Evolutionary conservation across 1,140 invertebrate species (phyloP).

Genomic region (Brachionus koreanus): DNA sequence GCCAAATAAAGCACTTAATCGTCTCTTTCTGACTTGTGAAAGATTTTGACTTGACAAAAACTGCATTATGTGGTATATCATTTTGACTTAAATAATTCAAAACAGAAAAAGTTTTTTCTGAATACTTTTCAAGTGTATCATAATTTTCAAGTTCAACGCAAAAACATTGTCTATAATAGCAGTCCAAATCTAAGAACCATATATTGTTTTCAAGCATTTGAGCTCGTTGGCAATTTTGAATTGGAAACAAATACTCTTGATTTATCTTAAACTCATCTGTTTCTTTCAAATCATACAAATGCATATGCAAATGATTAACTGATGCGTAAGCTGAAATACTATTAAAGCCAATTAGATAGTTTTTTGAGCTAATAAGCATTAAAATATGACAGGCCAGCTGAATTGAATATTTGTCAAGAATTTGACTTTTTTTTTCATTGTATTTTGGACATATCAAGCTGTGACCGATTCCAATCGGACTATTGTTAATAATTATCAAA

Average conservation of each 20-base stretch:
- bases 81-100: not conserved
- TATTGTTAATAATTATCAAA: conserved; percentile 27
- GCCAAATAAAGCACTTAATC: not conserved
- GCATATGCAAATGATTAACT: conserved; percentile 27
- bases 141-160: not conserved
- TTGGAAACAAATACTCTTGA: conserved; percentile 8
- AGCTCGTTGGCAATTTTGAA: conserved; percentile 7
- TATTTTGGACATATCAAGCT: not conserved
- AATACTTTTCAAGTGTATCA: not conserved
- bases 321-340: conserved; percentile 25
- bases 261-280: not conserved
- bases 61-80: conserved; percentile 22
- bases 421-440: conserved; percentile 12
- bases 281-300: conserved; percentile 23
- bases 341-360: conserved; percentile 26
- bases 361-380: not conserved
- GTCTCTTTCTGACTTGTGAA: not conserved
- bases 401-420: conserved; percentile 21
- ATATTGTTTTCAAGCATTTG: not conserved
- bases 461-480: not conserved
- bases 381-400: not conserved
- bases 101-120: not conserved
- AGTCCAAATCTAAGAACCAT: not conserved
- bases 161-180: conserved; percentile 10
- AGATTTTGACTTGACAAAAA: conserved; percentile 5